Evolutionary conservation across 1,140 invertebrate species (phyloP).

Genomic region (Micrasema longulum): DNA sequence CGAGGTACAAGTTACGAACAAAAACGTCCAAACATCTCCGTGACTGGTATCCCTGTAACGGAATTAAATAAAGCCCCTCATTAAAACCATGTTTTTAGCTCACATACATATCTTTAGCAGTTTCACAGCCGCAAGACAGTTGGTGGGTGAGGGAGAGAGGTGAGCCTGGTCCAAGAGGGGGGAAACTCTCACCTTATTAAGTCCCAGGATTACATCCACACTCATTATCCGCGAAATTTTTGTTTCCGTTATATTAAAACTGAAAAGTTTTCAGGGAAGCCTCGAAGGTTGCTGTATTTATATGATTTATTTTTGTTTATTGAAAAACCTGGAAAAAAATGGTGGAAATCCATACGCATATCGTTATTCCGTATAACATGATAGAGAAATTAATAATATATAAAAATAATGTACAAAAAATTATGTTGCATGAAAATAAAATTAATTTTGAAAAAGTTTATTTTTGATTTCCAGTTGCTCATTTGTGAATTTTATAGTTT

Average conservation of each 20-base stretch:
- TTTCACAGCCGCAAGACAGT: slow-evolving; percentile 29
- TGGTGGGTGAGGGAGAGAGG: not conserved
- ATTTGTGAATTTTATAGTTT: no score
- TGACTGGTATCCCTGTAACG: slow-evolving; percentile 16
- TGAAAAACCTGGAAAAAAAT: no score
- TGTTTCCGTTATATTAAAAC: slow-evolving; percentile 2
- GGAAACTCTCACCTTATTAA: slow-evolving; percentile 22
- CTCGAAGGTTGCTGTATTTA: not conserved
- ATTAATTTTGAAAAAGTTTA: no score
- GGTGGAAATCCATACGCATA: no score
- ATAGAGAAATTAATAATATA: no score
- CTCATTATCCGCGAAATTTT: slow-evolving; percentile 15
- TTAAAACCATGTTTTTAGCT: slow-evolving; percentile 36
- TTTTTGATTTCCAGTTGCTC: no score
- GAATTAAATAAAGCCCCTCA: slow-evolving; percentile 33
- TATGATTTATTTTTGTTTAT: no score
- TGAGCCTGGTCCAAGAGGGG: not conserved
- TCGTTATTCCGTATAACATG: no score
- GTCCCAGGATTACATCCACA: slow-evolving; percentile 23
- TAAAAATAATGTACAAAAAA: no score
- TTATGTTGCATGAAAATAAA: no score
- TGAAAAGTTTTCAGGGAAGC: slow-evolving; percentile 6
- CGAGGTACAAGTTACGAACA: slow-evolving; percentile 20
- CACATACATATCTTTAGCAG: slow-evolving; percentile 23
- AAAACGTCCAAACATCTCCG: slow-evolving; percentile 8